Evolutionary conservation across 2,888 invertebrate species (phyloP), one percentile per base, ranked within the genome.

Genomic region (Dynastes hyllus): DNA sequence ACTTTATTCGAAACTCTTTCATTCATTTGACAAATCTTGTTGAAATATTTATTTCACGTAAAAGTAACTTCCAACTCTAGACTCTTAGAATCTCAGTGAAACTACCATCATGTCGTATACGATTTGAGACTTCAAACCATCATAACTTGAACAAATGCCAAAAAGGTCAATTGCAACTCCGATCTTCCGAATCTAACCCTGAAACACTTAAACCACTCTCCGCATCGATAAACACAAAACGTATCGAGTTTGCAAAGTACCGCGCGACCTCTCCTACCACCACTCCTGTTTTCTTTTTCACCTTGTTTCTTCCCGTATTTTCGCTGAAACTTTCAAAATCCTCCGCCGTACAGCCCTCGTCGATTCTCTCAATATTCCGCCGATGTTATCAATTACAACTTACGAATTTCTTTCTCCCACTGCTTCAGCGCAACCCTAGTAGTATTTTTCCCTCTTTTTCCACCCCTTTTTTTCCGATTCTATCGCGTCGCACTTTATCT

Each of bases 361-460:
- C 53, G 16, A 53, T 53, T 53, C 53, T 55, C 32, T 55, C 53
- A 53, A 71, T 71, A 71, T 71, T 55, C 70, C 4, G 9, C 9
- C 16, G 55, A 55, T 40, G 71, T 58, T 55, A 71, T 71, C 71
- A 71, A 71, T 71, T 71, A 71, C 71, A 71, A 55, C 55, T 71
- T 37, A 29, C 71, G 50, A 55, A 51, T 71, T 71, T 58, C 32
- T 45, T 13, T 37, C 37, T 53, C 27, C 2, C 11, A 8, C 45
- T 6, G 16, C 5, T 53, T 1, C 16, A 9, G 6, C n/a, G 9
- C 13, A 4, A 4, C 9, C n/a, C 16, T 6, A 53, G 53, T 1
- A 13, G 16, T n/a, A 16, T 53, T 16, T 53, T 53, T n/a, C n/a
- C 16, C 2, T 16, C 53, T 11, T 45, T 45, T 45, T 45, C 11